These are phyloP conservation scores for Athetis lepigone DNA, from an alignment of 2,888 invertebrate genomes.

Conservation along the genomic window DNA sequence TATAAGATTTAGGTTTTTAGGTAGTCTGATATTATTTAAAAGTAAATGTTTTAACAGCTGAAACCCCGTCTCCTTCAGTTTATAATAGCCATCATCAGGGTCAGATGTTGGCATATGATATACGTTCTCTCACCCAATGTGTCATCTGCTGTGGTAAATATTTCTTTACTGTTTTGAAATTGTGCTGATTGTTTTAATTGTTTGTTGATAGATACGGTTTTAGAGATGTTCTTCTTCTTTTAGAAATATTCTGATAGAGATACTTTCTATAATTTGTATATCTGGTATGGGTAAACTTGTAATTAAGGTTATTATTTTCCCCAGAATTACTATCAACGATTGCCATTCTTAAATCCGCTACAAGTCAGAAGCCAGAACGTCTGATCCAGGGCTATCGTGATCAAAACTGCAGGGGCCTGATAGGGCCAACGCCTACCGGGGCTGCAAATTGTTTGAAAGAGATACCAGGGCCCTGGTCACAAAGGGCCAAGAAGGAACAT, in stretches of 20 bases:
- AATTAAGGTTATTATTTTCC: too few species aligned
- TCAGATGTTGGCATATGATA: conserved; percentile 41
- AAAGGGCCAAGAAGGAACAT: too few species aligned
- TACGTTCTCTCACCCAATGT: conserved; percentile 24
- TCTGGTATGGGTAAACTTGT: too few species aligned
- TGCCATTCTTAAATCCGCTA: too few species aligned
- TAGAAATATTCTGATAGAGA: not conserved
- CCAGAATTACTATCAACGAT: too few species aligned
- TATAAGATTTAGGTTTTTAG: too few species aligned
- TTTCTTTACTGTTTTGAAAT: conserved; percentile 12
- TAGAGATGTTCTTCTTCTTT: not conserved
- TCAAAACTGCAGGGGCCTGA: too few species aligned
- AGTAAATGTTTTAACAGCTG: not conserved
- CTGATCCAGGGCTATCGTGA: too few species aligned
- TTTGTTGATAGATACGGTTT: not conserved
- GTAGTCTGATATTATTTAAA: not conserved
- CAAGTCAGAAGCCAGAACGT: too few species aligned
- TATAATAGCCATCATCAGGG: conserved; percentile 14
- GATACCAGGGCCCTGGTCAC: too few species aligned
- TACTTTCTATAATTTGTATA: not conserved
- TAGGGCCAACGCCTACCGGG: too few species aligned
- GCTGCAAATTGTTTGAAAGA: too few species aligned
- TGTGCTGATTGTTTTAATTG: conserved; percentile 2
- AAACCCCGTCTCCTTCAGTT: conserved; percentile 6
- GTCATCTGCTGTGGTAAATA: conserved; percentile 36